These are phyloP conservation scores for Spodoptera litura DNA, from an alignment of 1,140 invertebrate genomes.

Conservation along the genomic window DNA sequence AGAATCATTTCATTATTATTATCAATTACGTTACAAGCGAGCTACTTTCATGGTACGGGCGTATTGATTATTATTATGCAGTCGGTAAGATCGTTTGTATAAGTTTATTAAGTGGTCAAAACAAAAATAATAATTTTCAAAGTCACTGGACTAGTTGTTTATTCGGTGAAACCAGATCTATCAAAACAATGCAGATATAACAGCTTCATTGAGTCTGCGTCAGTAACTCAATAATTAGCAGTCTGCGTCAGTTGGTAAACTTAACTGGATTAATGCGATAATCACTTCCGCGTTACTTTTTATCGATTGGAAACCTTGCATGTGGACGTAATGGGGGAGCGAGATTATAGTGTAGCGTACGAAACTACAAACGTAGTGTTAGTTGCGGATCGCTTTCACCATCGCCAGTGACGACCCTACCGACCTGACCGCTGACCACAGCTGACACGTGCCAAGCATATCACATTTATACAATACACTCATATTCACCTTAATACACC, in stretches of 20 bases:
- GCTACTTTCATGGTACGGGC: too few species aligned
- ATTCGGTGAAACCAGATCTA: too few species aligned
- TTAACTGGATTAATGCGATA: slow-evolving; percentile 48
- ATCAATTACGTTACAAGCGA: too few species aligned
- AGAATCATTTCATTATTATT: too few species aligned
- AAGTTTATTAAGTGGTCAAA: too few species aligned
- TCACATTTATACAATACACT: not conserved
- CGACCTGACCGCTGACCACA: slow-evolving; percentile 29
- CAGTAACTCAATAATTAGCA: not conserved
- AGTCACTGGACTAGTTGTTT: too few species aligned
- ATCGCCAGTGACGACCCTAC: slow-evolving; percentile 11
- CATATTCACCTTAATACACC: not conserved
- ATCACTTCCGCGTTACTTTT: slow-evolving; percentile 47
- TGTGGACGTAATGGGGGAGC: slow-evolving; percentile 2
- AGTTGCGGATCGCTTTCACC: slow-evolving; percentile 51
- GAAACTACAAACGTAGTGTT: slow-evolving; percentile 6
- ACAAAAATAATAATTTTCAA: too few species aligned
- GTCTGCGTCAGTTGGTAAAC: slow-evolving; percentile 26
- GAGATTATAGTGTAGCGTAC: slow-evolving; percentile 24
- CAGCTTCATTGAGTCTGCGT: not conserved
- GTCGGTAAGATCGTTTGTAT: too few species aligned
- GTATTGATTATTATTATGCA: too few species aligned
- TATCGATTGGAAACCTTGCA: slow-evolving; percentile 39
- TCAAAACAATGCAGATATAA: too few species aligned
- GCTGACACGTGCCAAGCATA: slow-evolving; percentile 17